Percentiles rank a stretch among this genome's conserved stretches.
Evolutionary conservation across 2,888 invertebrate genomes (phyloP).

Genomic region (Tiliacea citrago): DNA sequence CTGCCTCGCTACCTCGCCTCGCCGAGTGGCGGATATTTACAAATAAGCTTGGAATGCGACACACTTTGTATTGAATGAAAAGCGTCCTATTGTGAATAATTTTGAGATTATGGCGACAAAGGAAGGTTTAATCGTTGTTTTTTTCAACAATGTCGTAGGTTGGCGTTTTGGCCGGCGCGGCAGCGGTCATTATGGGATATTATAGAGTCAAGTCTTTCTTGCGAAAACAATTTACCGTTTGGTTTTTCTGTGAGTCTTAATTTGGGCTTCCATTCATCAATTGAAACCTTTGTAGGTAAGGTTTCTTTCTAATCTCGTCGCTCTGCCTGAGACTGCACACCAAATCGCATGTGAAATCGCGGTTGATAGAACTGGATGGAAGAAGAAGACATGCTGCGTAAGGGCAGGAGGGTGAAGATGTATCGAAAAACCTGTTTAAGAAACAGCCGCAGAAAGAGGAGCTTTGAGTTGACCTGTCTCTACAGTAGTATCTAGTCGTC

Average conservation of each 20-base stretch:
- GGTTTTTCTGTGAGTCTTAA: conserved; percentile 7
- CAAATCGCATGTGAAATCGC: neutral
- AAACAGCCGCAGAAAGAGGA: neutral
- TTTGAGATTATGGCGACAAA: conserved; percentile 48
- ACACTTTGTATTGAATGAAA: conserved; percentile 53
- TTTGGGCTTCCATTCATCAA: neutral
- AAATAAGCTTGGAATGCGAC: conserved; percentile 59
- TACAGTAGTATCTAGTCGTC: neutral
- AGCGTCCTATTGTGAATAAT: conserved; percentile 48
- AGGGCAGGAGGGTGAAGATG: neutral
- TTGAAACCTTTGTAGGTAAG: neutral
- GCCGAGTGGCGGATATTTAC: conserved; percentile 56
- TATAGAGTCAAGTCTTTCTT: neutral
- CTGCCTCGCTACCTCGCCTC: neutral
- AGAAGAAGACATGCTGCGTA: neutral
- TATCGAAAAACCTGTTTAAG: neutral
- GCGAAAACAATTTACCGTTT: conserved; percentile 6
- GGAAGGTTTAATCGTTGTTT: conserved; percentile 17
- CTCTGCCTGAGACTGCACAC: neutral
- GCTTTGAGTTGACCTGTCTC: neutral
- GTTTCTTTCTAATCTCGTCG: conserved; percentile 2
- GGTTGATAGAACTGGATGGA: neutral
- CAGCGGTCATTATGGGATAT: conserved; percentile 2
- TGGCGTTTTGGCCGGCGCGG: neutral
- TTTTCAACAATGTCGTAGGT: conserved; percentile 4